These are phyloP conservation scores for Chaetophractus vellerosus DNA, from an alignment of 2,797 vertebrate species.

Conservation along the genomic window DNA sequence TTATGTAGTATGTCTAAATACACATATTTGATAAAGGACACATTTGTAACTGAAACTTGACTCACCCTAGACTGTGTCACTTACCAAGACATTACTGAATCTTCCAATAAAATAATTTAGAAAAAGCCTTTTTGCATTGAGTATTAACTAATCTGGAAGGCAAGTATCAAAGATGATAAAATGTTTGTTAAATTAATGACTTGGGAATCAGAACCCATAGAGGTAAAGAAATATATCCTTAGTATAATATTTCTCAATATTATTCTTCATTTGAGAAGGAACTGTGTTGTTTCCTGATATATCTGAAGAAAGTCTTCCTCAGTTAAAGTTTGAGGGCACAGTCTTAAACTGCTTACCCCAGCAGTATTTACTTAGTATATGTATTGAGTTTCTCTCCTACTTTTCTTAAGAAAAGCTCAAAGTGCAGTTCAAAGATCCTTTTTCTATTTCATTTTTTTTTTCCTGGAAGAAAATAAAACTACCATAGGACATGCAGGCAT, in stretches of 20 bases:
- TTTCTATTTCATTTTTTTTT: no score
- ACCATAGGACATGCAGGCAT: no score
- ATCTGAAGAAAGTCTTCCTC: conserved; percentile 21
- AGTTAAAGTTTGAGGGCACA: conserved; percentile 1
- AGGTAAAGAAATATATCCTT: background rate
- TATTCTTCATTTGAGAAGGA: conserved; percentile 10
- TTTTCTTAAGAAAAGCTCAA: conserved; percentile 57
- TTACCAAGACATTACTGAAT: background rate
- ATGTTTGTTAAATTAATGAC: conserved; percentile 12
- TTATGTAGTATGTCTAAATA: conserved; percentile 1
- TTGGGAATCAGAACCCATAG: background rate
- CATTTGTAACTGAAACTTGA: background rate
- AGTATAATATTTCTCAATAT: background rate
- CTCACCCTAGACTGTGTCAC: background rate
- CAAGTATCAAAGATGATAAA: background rate
- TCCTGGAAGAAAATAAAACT: no score
- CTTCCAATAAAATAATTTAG: background rate
- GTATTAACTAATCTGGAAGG: background rate
- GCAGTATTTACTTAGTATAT: conserved; percentile 36
- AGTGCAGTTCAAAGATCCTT: conserved; percentile 32
- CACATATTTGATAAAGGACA: background rate
- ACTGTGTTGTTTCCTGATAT: background rate
- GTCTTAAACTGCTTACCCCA: background rate
- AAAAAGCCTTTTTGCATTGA: background rate
- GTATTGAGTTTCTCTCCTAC: conserved; percentile 35